These are phyloP conservation scores for Meloe dianella DNA, from an alignment of 2,888 invertebrate genomes.

Conservation along the genomic window DNA sequence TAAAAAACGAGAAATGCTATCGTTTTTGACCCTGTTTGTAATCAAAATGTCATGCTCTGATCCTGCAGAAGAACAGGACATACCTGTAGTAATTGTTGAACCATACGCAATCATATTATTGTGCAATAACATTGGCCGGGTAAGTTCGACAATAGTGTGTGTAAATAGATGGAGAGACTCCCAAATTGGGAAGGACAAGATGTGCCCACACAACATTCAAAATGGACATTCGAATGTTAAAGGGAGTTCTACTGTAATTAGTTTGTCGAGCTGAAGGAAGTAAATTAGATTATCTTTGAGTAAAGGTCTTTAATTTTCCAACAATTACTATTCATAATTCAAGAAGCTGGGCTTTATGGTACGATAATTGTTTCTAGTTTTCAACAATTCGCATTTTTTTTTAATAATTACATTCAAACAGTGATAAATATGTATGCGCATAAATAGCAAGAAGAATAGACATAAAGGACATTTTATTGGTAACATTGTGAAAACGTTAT, in stretches of 20 bases:
- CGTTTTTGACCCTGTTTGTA: no score
- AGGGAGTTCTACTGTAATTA: conserved; percentile 4
- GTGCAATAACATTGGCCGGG: neutral
- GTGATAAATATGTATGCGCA: neutral
- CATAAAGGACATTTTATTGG: neutral
- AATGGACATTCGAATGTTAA: neutral
- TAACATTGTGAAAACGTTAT: neutral
- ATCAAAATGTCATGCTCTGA: no score
- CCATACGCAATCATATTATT: neutral
- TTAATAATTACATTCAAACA: neutral
- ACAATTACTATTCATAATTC: neutral
- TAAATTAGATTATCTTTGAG: neutral
- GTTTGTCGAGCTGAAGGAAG: neutral
- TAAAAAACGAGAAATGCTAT: no score
- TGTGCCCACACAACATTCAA: neutral
- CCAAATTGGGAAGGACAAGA: neutral
- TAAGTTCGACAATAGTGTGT: neutral
- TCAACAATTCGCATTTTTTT: neutral
- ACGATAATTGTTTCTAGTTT: neutral
- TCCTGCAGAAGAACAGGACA: no score
- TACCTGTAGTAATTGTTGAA: no score
- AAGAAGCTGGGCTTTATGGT: neutral
- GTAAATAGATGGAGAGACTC: neutral
- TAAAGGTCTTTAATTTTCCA: conserved; percentile 5
- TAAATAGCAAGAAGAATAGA: neutral